These are phyloP conservation scores for Gavialis gangeticus DNA, from an alignment of 2,113 vertebrate species.

Conservation along the genomic window DNA sequence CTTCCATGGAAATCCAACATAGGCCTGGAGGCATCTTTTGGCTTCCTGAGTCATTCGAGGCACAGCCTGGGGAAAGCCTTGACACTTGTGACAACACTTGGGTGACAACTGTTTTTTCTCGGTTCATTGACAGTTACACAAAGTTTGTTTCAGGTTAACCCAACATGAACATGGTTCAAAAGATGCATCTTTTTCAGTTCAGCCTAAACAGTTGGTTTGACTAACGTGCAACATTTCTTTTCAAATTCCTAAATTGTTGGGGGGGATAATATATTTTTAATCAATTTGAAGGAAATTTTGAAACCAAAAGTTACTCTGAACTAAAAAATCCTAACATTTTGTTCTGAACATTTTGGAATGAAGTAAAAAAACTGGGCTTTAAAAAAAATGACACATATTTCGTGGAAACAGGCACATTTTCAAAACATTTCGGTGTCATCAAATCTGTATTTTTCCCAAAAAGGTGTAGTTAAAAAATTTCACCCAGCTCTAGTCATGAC, in stretches of 20 bases:
- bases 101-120: neutral
- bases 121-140: neutral
- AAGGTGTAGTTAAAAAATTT: neutral
- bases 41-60: neutral
- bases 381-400: too few species aligned
- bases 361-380: neutral
- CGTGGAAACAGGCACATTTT: slow-evolving; percentile 10
- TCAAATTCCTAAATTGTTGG: neutral
- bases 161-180: neutral
- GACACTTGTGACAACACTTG: neutral
- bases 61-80: neutral
- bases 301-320: slow-evolving; percentile 29
- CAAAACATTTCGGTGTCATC: slow-evolving; percentile 7
- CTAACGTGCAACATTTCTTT: neutral
- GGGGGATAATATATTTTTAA: slow-evolving; percentile 6
- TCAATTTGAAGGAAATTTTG: slow-evolving; percentile 16
- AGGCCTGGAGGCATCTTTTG: neutral
- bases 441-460: neutral
- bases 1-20: neutral
- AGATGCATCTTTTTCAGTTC: neutral
- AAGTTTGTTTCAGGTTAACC: neutral
- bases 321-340: slow-evolving; percentile 28
- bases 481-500: neutral
- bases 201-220: neutral
- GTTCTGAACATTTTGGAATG: slow-evolving; percentile 21